Percentiles rank a stretch among this genome's conserved stretches.
phyloP scores from a whole-genome alignment of 2,888 invertebrate genomes.

The Polydrusus cervinus region DNA sequence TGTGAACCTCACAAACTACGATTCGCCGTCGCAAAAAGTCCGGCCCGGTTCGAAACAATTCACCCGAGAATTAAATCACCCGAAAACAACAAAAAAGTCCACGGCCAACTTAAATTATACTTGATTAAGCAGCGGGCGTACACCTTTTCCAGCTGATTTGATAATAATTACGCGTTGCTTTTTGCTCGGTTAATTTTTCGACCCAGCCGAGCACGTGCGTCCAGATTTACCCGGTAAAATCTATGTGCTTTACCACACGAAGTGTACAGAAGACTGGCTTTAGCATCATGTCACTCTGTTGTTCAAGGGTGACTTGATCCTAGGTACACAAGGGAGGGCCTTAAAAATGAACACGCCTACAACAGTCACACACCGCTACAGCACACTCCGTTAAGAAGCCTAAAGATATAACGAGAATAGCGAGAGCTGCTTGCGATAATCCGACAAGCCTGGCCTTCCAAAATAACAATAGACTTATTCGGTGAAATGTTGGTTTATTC shows the following conservation, averaged over 20 bases:
- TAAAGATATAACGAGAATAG: conserved; percentile 38
- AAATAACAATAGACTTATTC: conserved; percentile 28
- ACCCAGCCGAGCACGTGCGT: conserved; percentile 67
- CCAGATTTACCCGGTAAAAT: conserved; percentile 63
- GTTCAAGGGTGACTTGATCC: conserved; percentile 71
- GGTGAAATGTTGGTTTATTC: neutral
- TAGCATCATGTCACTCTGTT: conserved; percentile 70
- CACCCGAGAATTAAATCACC: conserved; percentile 28
- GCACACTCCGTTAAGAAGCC: conserved; percentile 27
- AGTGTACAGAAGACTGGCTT: conserved; percentile 70
- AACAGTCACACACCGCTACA: conserved; percentile 44
- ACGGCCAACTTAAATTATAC: conserved; percentile 56
- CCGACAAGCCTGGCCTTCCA: conserved; percentile 31
- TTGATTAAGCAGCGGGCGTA: conserved; percentile 64
- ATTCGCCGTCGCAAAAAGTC: conserved; percentile 29
- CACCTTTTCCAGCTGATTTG: conserved; percentile 69
- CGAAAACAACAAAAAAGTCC: conserved; percentile 43
- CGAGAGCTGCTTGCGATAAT: conserved; percentile 41
- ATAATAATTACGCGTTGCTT: conserved; percentile 67
- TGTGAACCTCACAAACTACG: conserved; percentile 9
- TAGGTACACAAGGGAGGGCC: conserved; percentile 66
- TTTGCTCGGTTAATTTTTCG: conserved; percentile 67
- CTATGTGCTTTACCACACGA: conserved; percentile 68
- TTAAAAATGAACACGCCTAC: conserved; percentile 55
- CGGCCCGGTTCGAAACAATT: conserved; percentile 19